Percentiles rank a stretch among this genome's conserved stretches.
Conservation (phyloP, 2,797 vertebrate species). For the Siniperca scherzeri region DNA sequence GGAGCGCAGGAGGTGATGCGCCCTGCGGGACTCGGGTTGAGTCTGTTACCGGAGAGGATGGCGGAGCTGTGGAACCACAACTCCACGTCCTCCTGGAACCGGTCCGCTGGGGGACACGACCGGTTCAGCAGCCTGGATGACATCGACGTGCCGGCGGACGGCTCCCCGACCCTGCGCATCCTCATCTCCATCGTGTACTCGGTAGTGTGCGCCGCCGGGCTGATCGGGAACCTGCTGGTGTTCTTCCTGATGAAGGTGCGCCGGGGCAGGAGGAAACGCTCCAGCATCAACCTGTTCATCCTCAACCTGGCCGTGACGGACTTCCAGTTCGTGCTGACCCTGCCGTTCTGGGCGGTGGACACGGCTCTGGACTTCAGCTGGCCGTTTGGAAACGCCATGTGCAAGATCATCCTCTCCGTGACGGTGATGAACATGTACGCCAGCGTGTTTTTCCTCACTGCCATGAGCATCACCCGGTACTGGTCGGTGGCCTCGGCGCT, state of each 20-base stretch:
- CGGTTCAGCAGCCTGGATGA: constrained; percentile 65
- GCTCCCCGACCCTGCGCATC: constrained; percentile 66
- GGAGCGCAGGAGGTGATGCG: constrained; percentile 59
- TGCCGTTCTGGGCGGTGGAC: constrained; percentile 87
- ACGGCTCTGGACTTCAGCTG: constrained; percentile 85
- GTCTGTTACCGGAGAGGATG: constrained; percentile 59
- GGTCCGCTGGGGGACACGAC: constrained; percentile 9
- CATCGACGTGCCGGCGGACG: constrained; percentile 72
- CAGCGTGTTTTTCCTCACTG: constrained; percentile 85
- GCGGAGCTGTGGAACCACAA: constrained; percentile 66
- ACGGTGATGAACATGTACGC: constrained; percentile 87
- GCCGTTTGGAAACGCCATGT: constrained; percentile 85
- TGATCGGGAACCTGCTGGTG: constrained; percentile 84
- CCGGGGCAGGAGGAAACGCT: constrained; percentile 69
- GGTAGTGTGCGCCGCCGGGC: constrained; percentile 77
- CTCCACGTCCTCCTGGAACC: constrained; percentile 56
- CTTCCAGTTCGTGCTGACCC: constrained; percentile 84
- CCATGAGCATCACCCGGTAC: constrained; percentile 85
- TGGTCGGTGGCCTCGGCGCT: constrained; percentile 83
- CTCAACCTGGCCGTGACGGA: constrained; percentile 84
- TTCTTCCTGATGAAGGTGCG: constrained; percentile 82
- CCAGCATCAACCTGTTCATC: constrained; percentile 84
- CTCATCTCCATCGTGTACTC: constrained; percentile 80
- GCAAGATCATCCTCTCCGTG: constrained; percentile 79
- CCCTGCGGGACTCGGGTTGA: constrained; percentile 24